phyloP scores from a whole-genome alignment of 1,140 invertebrate species.

The Leguminivora glycinivorella region DNA sequence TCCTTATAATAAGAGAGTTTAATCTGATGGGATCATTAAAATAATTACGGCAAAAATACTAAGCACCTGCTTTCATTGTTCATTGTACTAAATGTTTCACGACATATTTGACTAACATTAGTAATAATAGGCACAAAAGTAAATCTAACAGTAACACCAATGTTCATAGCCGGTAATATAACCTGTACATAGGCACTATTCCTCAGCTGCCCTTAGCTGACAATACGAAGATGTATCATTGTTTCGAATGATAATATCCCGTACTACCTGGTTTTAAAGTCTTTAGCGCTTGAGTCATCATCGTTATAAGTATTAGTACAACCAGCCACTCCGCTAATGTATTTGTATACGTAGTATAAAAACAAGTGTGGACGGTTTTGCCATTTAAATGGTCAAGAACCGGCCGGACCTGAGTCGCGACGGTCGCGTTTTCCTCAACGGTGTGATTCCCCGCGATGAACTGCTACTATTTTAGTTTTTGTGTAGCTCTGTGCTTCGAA shows the following conservation, averaged over 20 bases:
- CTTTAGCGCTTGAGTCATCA: neutral
- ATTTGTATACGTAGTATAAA: neutral
- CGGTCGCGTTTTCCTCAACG: constrained; percentile 13
- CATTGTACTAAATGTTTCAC: no score
- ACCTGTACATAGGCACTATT: no score
- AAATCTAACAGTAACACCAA: no score
- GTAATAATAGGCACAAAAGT: no score
- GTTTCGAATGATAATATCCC: neutral
- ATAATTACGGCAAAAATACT: no score
- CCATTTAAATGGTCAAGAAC: neutral
- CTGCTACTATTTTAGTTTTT: constrained; percentile 4
- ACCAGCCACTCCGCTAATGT: neutral
- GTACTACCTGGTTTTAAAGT: neutral
- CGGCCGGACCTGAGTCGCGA: constrained; percentile 4
- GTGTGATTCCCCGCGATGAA: constrained; percentile 13
- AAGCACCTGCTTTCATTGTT: no score
- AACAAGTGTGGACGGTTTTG: constrained; percentile 8
- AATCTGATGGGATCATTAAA: no score
- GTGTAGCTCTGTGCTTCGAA: neutral
- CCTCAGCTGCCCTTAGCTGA: no score
- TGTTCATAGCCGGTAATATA: no score
- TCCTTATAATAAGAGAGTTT: no score
- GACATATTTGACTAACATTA: no score
- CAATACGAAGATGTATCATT: no score
- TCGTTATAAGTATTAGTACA: neutral